phyloP scores from a whole-genome alignment of 2,888 invertebrate species.

The Entomobrya multifasciata region DNA sequence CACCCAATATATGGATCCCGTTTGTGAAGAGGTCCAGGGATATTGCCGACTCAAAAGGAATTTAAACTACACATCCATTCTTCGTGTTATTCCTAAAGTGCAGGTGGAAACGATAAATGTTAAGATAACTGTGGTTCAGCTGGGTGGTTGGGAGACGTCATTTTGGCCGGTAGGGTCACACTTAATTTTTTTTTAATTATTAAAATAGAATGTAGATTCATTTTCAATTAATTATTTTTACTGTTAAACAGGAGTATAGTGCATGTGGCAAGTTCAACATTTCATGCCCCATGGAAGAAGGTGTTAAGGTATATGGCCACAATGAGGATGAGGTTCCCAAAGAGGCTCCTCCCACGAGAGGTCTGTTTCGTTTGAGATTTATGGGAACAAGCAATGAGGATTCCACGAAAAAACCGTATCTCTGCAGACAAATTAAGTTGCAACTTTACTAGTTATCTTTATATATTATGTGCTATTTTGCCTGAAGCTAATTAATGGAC shows the following conservation, averaged over 20 bases:
- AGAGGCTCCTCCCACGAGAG: not conserved
- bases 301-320: not conserved
- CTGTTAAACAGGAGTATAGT: not conserved
- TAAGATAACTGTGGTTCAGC: not conserved
- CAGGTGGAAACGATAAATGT: not conserved
- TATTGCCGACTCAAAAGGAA: slow-evolving; percentile 8
- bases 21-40: slow-evolving; percentile 8
- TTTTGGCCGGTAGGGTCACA: slow-evolving; percentile 9
- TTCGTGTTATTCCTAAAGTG: not conserved
- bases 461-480: too few relatives aligned
- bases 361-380: not conserved
- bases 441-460: slow-evolving; percentile 12
- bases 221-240: too few relatives aligned
- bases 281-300: not conserved
- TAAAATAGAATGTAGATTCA: too few relatives aligned
- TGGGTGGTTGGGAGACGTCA: not conserved
- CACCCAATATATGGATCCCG: not conserved
- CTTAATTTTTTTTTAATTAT: not conserved
- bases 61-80: not conserved
- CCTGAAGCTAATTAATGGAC: too few relatives aligned
- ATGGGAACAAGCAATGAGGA: slow-evolving; percentile 3
- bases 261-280: not conserved
- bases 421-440: not conserved
- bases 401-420: not conserved
- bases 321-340: not conserved